Percentiles rank a stretch among this genome's conserved stretches.
phyloP scores from a whole-genome alignment of 35 echinoderm and acorn worm species.

The Holothuria glaberrima region DNA sequence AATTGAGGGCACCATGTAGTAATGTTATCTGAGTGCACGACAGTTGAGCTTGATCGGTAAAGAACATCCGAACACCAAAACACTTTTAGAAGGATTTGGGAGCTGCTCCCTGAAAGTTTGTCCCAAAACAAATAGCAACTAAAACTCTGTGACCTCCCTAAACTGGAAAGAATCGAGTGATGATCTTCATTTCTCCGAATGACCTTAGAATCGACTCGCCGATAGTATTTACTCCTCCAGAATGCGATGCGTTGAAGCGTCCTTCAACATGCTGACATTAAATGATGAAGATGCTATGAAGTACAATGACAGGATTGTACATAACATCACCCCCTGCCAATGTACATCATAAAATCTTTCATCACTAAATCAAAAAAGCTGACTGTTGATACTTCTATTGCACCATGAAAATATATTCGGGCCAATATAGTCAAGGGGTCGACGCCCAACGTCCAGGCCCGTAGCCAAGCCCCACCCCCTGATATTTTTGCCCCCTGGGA shows the following conservation, averaged over 20 bases:
- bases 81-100: too few species aligned
- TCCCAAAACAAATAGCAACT: too few species aligned
- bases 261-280: not conserved
- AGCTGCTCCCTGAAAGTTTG: too few species aligned
- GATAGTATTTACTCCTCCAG: not conserved
- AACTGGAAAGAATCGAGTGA: not conserved
- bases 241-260: not conserved
- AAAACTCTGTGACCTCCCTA: too few species aligned
- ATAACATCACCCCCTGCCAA: conserved; percentile 13
- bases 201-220: not conserved
- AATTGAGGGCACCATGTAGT: too few species aligned
- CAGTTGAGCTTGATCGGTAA: too few species aligned
- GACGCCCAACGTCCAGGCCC: too few species aligned
- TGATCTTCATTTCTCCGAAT: not conserved
- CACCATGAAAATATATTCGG: not conserved
- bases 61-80: too few species aligned
- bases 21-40: too few species aligned
- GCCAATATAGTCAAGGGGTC: too few species aligned
- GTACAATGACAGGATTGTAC: conserved; percentile 13
- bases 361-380: not conserved
- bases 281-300: conserved; percentile 7
- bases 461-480: too few species aligned
- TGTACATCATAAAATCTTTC: conserved; percentile 34
- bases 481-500: too few species aligned
- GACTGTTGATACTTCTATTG: not conserved